Evolutionary conservation across 2,797 vertebrate genomes (phyloP), one percentile per base, ranked within the genome.

Genomic region (Sebastes taczanowskii): DNA sequence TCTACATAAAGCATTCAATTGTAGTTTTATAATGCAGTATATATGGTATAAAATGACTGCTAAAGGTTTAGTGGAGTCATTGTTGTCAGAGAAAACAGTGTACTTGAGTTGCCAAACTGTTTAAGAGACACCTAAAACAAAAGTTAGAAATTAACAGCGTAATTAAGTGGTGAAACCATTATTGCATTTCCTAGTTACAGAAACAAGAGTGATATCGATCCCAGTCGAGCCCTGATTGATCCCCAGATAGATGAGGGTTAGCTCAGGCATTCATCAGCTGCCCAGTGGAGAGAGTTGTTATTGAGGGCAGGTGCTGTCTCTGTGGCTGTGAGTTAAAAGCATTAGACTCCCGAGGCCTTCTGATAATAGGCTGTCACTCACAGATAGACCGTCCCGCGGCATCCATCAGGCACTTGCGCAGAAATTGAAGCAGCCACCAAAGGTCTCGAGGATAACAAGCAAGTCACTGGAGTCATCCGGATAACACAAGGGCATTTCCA

Each of bases 201-300:
- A 94, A 95, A 96, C 94, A 95, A 96, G 95, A 93, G 91, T 86
- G 77, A 77, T 94, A 96, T 96, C 84, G 96, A 96, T 95, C 94
- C 76, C 79, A 82, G 93, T 94, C 91, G 71, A 85, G 82, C 89
- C 80, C 86, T 94, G 93, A 96, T 96, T 96, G 95, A 96, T 95
- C 93, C 89, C 85, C 87, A 88, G 92, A 96, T 95, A 93, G 95
- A 96, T 95, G 91, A 49, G 90, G 93, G 89, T 90, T 90, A 87
- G 94, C 94, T 93, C 90, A 91, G 86, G 92, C 94, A 95, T 96
- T 95, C 95, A 96, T 96, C 95, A 95, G 92, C 92, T 86, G 89
- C 90, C 89, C 86, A 84, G 84, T 32, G 61, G 82, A 91, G 86
- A 89, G 92, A 91, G 86, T 91, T 95, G 92, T 93, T 96, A 95